Evolutionary conservation across 2,113 vertebrate genomes (phyloP), one percentile per base, ranked within the genome.

Genomic region (Gobio gobio): DNA sequence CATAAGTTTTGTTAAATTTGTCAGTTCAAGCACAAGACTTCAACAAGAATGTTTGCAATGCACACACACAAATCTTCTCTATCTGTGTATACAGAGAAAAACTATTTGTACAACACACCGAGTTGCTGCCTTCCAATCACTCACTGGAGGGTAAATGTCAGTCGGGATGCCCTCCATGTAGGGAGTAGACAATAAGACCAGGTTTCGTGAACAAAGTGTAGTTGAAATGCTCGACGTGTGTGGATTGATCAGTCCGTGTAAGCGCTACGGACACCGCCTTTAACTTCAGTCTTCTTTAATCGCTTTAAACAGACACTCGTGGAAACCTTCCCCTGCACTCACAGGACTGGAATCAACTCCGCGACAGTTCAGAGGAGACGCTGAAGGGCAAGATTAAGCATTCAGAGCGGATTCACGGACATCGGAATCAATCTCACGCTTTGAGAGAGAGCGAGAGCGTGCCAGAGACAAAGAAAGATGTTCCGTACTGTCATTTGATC

Each of bases 401-500:
- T 93, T 92, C 88, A 76, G 47, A 84, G 84, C 88, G 86, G 85
- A 87, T 70, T 54, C 84, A 47, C 76, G 72, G 14, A n/a, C 79
- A 90, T 93, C 87, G 29, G 85, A 92, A 91, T 93, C 91, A 92
- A 92, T 94, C 90, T 93, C 87, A 85, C 82, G 88, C 90, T 93
- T 89, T 84, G 43, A 61, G 45, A 82, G 73, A 85, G 40, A 58
- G 73, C 43, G 29, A 51, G 45, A 82, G 73, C 77, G 16, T 33
- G 54, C 51, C 49, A 20, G 33, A 66, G 68, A n/a, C 22, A 58
- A 45, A 83, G 47, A 81, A 63, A 70, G 59, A 81, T 80, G 77
- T 89, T 87, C 90, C 87, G 86, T 79, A 85, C 86, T 72, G 82
- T 92, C 89, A 91, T 94, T 91, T 90, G 87, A 92, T 90, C 93